These are phyloP conservation scores for Ctenicera cuprea DNA, from an alignment of 2,888 invertebrate genomes.

Conservation along the genomic window DNA sequence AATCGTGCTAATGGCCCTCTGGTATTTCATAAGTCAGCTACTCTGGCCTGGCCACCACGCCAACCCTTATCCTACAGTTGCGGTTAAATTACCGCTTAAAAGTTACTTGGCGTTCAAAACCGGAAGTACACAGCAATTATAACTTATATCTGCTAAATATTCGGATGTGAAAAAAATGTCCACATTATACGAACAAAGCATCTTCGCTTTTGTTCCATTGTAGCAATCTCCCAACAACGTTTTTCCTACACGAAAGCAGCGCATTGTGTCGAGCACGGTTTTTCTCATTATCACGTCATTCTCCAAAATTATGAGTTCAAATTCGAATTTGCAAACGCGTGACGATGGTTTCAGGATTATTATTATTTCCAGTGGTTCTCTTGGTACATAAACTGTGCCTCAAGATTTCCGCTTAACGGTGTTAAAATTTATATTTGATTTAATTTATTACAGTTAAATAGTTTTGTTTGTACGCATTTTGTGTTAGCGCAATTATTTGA, in stretches of 20 bases:
- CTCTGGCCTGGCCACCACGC: conserved; percentile 51
- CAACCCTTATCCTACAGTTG: conserved; percentile 55
- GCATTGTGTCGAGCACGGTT: conserved; percentile 21
- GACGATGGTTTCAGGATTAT: neutral
- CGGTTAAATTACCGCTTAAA: conserved; percentile 50
- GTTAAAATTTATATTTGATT: neutral
- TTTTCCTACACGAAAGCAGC: conserved; percentile 14
- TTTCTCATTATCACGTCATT: conserved; percentile 28
- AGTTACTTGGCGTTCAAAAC: conserved; percentile 25
- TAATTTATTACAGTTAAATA: neutral
- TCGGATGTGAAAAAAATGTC: conserved; percentile 27
- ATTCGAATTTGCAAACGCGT: conserved; percentile 19
- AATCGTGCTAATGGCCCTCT: conserved; percentile 71
- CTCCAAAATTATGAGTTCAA: conserved; percentile 21
- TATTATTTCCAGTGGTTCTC: conserved; percentile 6
- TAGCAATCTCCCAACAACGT: conserved; percentile 28
- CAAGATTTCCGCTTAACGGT: neutral
- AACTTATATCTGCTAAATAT: conserved; percentile 17
- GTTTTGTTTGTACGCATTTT: neutral
- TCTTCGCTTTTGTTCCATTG: conserved; percentile 29
- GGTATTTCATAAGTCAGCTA: conserved; percentile 71
- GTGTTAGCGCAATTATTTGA: no score
- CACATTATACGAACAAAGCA: conserved; percentile 27
- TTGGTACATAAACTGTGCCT: neutral
- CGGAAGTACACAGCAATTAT: conserved; percentile 23